Evolutionary conservation across 1,140 invertebrate genomes (phyloP).

Genomic region (Nylanderia fulva): DNA sequence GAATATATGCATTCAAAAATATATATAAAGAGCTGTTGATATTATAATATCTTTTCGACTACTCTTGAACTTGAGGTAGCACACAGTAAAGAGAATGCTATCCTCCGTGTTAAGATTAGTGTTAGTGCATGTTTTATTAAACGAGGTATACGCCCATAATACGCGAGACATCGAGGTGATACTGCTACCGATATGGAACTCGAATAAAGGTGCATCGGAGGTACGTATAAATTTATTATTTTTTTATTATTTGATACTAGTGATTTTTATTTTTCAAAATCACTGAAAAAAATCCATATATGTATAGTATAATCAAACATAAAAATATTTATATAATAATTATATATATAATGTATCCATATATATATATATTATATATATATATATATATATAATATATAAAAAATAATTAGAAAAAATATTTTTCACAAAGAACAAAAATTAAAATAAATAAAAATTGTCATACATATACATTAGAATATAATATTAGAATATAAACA

Average conservation of each 20-base stretch:
- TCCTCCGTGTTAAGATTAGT: constrained; percentile 47
- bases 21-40: constrained; percentile 74
- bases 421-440: no score
- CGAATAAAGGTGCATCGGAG: constrained; percentile 47
- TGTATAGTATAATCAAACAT: no score
- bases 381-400: no score
- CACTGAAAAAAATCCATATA: no score
- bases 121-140: constrained; percentile 58
- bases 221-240: constrained; percentile 41
- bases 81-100: constrained; percentile 66
- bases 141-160: not conserved
- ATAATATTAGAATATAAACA: no score
- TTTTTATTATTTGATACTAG: not conserved
- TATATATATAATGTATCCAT: no score
- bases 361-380: no score
- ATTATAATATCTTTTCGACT: constrained; percentile 32
- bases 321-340: no score
- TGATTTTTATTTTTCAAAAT: not conserved
- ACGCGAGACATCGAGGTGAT: constrained; percentile 68
- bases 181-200: constrained; percentile 70
- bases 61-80: constrained; percentile 69
- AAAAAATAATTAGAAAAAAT: no score
- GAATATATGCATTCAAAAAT: not conserved
- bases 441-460: no score
- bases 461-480: no score